Evolutionary conservation across 2,797 vertebrate species (phyloP), one percentile per base, ranked within the genome.

Genomic region (Cheirogaleus major): DNA sequence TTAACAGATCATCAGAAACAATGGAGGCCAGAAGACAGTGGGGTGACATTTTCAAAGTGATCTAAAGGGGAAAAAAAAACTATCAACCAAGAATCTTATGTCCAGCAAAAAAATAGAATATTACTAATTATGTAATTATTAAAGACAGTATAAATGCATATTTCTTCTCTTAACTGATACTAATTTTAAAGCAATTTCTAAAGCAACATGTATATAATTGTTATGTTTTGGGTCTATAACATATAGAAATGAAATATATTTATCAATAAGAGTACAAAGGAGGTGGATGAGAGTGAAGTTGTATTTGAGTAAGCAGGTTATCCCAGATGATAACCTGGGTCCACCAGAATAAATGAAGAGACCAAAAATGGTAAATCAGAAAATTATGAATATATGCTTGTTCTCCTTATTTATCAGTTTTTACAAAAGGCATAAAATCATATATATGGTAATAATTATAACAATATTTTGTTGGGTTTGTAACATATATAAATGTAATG

Each of bases 1-100:
- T 69, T 92, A 78, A 45, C 13, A 86, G 91, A n/a, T 93, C 11
- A 69, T 85, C 48, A 90, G 72, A 79, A 83, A 84, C 11, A 76
- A 38, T 41, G 41, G 52, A 84, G 63, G 41, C 15, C n/a, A 17
- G 27, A 89, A 59, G 50, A 27, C 13, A 70, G 30, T 78, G 48
- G 43, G n/a, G 32, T 35, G 20, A 61, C 50, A 83, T 69, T 27
- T 30, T 84, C 52, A 61, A 59, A 79, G 32, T 79, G 45, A 23
- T 78, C 43, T 38, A 75, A 67, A 59, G 57, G 23, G 3, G 38
- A 90, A 61, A 84, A 83, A 41, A 59, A 72, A 43, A 27, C 25
- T 82, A 7, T 75, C 27, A 59, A 84, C 27, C 50, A 59, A 76
- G 11, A 94, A 59, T 82, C 48, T 75, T 89, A 82, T 38, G 72